Percentiles rank a stretch among this genome's conserved stretches.
phyloP scores from a whole-genome alignment of 2,113 vertebrate species.

The Tetraodon nigroviridis region DNA sequence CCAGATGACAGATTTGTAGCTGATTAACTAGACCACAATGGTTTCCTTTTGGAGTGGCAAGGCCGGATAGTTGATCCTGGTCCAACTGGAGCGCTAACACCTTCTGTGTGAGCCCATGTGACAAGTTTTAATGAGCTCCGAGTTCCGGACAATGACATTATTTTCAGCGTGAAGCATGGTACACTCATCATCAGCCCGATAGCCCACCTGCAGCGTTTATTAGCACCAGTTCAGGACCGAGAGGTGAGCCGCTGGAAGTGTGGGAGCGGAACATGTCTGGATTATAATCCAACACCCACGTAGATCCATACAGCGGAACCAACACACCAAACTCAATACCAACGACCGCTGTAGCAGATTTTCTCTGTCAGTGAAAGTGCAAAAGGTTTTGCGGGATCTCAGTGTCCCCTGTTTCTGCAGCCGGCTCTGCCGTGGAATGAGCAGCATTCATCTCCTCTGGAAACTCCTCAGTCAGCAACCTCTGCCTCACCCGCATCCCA shows the following conservation, averaged over 20 bases:
- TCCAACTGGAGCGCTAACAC: slow-evolving; percentile 19
- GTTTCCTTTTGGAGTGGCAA: slow-evolving; percentile 32
- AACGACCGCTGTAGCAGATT: neutral
- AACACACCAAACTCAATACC: neutral
- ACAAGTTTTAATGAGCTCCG: slow-evolving; percentile 16
- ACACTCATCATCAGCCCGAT: slow-evolving; percentile 2
- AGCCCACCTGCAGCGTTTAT: slow-evolving; percentile 1
- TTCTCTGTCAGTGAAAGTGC: too few species aligned
- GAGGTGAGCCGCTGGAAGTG: slow-evolving; percentile 1
- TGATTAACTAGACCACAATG: slow-evolving; percentile 22
- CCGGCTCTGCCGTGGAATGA: slow-evolving; percentile 26
- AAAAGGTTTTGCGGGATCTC: too few species aligned
- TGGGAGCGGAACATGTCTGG: neutral
- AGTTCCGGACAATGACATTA: neutral
- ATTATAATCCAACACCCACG: neutral
- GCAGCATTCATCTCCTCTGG: slow-evolving; percentile 13
- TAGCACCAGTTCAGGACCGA: slow-evolving; percentile 10
- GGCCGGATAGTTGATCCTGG: slow-evolving; percentile 20
- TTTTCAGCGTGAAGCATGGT: slow-evolving; percentile 6
- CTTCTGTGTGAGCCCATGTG: slow-evolving; percentile 5
- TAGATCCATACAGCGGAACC: neutral
- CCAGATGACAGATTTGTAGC: slow-evolving; percentile 47
- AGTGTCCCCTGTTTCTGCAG: too few species aligned
- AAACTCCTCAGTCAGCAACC: slow-evolving; percentile 53
- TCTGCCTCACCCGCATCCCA: slow-evolving; percentile 25